Conservation (phyloP, 1,140 invertebrate genomes). For the Phenacoccus solenopsis region DNA sequence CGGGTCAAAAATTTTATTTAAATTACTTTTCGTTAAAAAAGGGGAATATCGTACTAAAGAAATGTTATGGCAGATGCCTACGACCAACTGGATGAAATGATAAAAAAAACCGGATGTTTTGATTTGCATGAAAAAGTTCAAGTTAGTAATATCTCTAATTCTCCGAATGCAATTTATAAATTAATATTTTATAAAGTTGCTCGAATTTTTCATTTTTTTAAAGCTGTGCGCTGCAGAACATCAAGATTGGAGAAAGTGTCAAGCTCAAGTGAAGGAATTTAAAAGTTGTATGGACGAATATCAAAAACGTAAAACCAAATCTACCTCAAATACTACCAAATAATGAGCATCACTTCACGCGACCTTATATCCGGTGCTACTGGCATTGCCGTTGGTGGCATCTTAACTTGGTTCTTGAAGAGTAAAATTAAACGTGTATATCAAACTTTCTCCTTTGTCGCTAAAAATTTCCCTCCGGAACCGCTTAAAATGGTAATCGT, state of each 20-base stretch:
- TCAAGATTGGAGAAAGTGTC: slow-evolving; percentile 82
- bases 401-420: background rate
- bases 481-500: slow-evolving; percentile 64
- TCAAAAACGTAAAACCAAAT: slow-evolving; percentile 28
- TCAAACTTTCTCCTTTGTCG: background rate
- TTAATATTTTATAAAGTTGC: background rate
- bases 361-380: background rate
- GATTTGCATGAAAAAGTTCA: background rate
- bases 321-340: background rate
- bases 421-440: background rate
- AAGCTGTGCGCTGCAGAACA: slow-evolving; percentile 61
- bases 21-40: background rate
- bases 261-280: slow-evolving; percentile 64
- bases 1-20: background rate
- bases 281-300: slow-evolving; percentile 57
- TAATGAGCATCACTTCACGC: background rate
- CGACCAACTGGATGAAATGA: slow-evolving; percentile 10
- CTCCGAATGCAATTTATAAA: background rate
- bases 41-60: background rate
- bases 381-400: background rate
- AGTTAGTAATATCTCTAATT: background rate
- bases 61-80: background rate
- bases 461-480: background rate
- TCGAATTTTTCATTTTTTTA: background rate
- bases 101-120: background rate